These are phyloP conservation scores for Vespertilio murinus DNA, from an alignment of 2,797 vertebrate genomes.

Conservation along the genomic window DNA sequence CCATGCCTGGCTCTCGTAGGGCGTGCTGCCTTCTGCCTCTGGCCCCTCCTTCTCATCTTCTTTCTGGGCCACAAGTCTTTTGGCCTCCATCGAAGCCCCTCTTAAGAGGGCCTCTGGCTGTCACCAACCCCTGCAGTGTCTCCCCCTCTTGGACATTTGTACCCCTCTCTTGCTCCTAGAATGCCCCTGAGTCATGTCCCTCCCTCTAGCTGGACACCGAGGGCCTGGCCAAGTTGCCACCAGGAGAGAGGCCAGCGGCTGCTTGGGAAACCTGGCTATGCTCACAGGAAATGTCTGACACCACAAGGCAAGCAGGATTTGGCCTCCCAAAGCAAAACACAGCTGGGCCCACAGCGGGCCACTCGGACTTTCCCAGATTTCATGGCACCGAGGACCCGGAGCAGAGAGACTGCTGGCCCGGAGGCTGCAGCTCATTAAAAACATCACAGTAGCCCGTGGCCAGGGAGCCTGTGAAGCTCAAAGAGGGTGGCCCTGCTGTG, in stretches of 20 bases:
- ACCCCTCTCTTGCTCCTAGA: neutral
- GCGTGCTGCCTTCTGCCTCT: neutral
- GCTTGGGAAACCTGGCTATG: conserved; percentile 45
- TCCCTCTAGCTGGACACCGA: conserved; percentile 53
- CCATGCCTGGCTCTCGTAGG: neutral
- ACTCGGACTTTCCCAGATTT: conserved; percentile 63
- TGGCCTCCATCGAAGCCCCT: neutral
- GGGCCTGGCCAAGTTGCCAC: conserved; percentile 55
- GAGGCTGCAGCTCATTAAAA: conserved; percentile 41
- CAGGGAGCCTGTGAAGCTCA: neutral
- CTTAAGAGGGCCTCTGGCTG: neutral
- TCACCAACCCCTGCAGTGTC: neutral
- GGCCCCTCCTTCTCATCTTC: neutral
- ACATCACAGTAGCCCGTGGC: conserved; percentile 58
- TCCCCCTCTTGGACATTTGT: neutral
- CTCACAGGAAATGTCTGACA: conserved; percentile 74
- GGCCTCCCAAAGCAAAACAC: conserved; percentile 76
- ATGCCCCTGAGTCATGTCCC: conserved; percentile 31
- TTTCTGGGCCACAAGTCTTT: neutral
- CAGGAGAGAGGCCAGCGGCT: conserved; percentile 61
- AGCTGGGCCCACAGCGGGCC: conserved; percentile 60
- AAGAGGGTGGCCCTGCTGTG: neutral
- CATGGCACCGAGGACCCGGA: conserved; percentile 51
- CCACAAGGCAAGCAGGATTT: conserved; percentile 54
- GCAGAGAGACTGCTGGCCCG: conserved; percentile 6